A percentile compares a stretch with the other conserved stretches of the same genome.
phyloP scores from a whole-genome alignment of 2,113 vertebrate genomes.

The Scartelaos histophorus region DNA sequence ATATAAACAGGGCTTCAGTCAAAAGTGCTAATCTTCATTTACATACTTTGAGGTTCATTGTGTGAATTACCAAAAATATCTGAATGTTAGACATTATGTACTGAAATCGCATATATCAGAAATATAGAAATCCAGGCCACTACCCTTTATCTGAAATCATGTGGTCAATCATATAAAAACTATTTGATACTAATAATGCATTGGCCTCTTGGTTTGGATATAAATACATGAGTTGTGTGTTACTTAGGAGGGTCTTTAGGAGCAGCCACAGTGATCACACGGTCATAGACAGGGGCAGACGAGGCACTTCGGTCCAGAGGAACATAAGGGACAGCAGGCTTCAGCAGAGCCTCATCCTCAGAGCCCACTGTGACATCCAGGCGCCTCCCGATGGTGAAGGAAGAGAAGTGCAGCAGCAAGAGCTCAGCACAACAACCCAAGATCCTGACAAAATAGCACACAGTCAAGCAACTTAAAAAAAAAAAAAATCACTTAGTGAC shows the following conservation, averaged over 20 bases:
- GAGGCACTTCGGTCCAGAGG: background rate
- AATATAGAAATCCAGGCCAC: no score
- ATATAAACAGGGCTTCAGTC: no score
- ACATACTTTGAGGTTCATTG: no score
- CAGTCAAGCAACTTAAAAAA: background rate
- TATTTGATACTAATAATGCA: no score
- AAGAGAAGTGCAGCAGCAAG: conserved; percentile 86
- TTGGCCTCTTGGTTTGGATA: background rate
- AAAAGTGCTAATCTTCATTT: no score
- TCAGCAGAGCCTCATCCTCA: conserved; percentile 79
- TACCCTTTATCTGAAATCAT: no score
- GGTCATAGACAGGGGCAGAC: background rate
- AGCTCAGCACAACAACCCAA: conserved; percentile 85
- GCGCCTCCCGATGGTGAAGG: conserved; percentile 83
- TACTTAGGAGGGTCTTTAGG: conserved; percentile 44
- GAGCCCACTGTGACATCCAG: conserved; percentile 81
- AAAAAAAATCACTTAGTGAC: background rate
- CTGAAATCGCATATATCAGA: no score
- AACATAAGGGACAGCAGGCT: conserved; percentile 62
- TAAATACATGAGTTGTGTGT: background rate
- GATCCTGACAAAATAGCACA: conserved; percentile 69
- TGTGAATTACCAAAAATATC: no score
- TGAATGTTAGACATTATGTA: no score
- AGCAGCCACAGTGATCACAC: conserved; percentile 63
- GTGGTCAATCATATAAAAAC: no score